A percentile compares a stretch with the other conserved stretches of the same genome.
These are phyloP conservation scores for Xestoiulus laeticollis DNA, from an alignment of 2,888 invertebrate genomes.

Conservation along the genomic window DNA sequence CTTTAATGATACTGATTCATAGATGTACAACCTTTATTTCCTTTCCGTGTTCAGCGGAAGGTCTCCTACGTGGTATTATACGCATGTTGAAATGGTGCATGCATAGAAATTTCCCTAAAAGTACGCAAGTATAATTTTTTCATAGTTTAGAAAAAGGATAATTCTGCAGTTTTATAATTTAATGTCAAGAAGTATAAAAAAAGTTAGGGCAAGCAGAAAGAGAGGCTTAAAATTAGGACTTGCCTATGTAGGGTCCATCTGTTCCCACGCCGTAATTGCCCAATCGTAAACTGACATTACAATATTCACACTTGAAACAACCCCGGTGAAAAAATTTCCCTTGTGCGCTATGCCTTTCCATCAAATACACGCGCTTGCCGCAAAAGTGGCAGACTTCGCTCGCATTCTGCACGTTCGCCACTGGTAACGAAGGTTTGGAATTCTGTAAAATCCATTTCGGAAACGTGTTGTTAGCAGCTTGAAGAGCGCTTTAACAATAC, in stretches of 20 bases:
- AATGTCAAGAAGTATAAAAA: neutral
- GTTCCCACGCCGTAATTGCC: conserved; percentile 67
- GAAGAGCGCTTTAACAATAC: neutral
- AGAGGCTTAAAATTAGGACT: neutral
- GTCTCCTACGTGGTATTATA: conserved; percentile 48
- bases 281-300: conserved; percentile 82
- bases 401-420: conserved; percentile 73
- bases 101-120: conserved; percentile 66
- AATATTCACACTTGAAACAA: conserved; percentile 94
- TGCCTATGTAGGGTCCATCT: conserved; percentile 55
- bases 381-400: conserved; percentile 88
- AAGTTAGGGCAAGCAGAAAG: neutral
- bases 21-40: conserved; percentile 45
- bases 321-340: conserved; percentile 90
- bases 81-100: conserved; percentile 76
- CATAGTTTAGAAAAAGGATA: too few species aligned
- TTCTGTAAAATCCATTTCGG: conserved; percentile 36
- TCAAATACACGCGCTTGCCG: conserved; percentile 88
- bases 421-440: conserved; percentile 61
- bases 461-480: neutral
- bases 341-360: conserved; percentile 89
- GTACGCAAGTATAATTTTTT: neutral
- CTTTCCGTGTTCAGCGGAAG: neutral
- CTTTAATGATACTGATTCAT: neutral
- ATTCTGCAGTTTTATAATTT: too few species aligned